phyloP scores from a whole-genome alignment of 2,888 invertebrate genomes.

The Perithous albicinctus region DNA sequence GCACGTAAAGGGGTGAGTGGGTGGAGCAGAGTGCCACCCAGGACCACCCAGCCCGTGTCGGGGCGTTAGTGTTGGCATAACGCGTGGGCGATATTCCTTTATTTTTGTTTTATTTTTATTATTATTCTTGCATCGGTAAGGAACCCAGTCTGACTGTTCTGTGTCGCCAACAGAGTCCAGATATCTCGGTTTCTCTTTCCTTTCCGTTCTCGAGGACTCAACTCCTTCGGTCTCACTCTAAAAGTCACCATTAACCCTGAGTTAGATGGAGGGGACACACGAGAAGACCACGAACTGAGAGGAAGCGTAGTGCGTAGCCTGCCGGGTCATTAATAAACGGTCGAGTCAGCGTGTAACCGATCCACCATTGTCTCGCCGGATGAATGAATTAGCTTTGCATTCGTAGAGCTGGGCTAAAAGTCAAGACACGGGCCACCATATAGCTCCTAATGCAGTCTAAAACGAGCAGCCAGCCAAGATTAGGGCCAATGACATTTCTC shows the following conservation, averaged over 20 bases:
- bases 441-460: constrained; percentile 37
- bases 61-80: constrained; percentile 83
- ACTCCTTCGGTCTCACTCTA: constrained; percentile 54
- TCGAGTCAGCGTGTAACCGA: constrained; percentile 79
- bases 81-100: constrained; percentile 84
- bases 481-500: constrained; percentile 20
- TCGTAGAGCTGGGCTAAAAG: constrained; percentile 39
- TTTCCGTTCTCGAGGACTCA: constrained; percentile 60
- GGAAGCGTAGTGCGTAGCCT: constrained; percentile 61
- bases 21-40: constrained; percentile 78
- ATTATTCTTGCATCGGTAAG: constrained; percentile 58
- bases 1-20: constrained; percentile 80
- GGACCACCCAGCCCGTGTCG: constrained; percentile 84
- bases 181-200: constrained; percentile 65
- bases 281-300: constrained; percentile 57
- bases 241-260: constrained; percentile 59
- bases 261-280: constrained; percentile 62
- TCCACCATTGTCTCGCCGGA: constrained; percentile 79
- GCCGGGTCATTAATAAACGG: constrained; percentile 81
- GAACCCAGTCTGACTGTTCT: constrained; percentile 55
- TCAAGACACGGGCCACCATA: not conserved
- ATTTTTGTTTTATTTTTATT: constrained; percentile 66
- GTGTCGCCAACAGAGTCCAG: constrained; percentile 61
- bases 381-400: constrained; percentile 77
- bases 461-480: constrained; percentile 34